Evolutionary conservation across 2,113 vertebrate species (phyloP), one percentile per base, ranked within the genome.

Genomic region (Pteruthius melanotis): DNA sequence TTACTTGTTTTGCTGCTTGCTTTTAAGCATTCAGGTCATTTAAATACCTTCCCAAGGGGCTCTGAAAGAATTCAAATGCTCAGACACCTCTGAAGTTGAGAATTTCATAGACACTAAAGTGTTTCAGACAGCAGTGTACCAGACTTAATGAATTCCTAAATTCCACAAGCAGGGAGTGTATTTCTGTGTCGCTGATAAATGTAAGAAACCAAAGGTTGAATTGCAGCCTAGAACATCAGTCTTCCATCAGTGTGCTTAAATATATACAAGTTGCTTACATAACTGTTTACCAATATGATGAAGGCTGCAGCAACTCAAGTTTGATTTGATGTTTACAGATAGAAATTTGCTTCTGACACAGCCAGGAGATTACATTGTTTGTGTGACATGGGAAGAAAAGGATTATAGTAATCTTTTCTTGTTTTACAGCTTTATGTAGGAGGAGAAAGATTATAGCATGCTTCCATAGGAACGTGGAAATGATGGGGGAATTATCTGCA

Each of bases 321-420:
- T 80, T 28, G 80, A 33, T 59, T 93, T 94, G 68, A 65, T 78
- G 61, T 83, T 94, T 89, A 80, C 42, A 69, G 64, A 60, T 42
- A 89, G 64, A 80, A 83, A 81, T 96, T 93, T 81, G 18, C 56
- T 88, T 84, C 79, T 85, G 93, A 89, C 77, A 50, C 45, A 78
- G 85, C 37, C 53, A 87, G 65, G 84, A 95, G 80, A 96, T 97
- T 93, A 81, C 20, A 69, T n/a, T 52, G 60, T 71, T 90, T 52
- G 65, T 87, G 54, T 94, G 85, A 78, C 83, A 69, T 3, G 35
- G 70, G 83, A 94, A 87, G 60, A 92, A 94, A 85, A 91, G 75
- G 83, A 94, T 97, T 96, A 83, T 42, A 39, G 52, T 92, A 86
- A 91, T 97, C 66, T 95, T 90, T 76, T 53, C 85, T 94, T 94